Percentiles rank a stretch among this genome's conserved stretches.
These are phyloP conservation scores for Psittacula echo DNA, from an alignment of 2,797 vertebrate species.

Conservation along the genomic window DNA sequence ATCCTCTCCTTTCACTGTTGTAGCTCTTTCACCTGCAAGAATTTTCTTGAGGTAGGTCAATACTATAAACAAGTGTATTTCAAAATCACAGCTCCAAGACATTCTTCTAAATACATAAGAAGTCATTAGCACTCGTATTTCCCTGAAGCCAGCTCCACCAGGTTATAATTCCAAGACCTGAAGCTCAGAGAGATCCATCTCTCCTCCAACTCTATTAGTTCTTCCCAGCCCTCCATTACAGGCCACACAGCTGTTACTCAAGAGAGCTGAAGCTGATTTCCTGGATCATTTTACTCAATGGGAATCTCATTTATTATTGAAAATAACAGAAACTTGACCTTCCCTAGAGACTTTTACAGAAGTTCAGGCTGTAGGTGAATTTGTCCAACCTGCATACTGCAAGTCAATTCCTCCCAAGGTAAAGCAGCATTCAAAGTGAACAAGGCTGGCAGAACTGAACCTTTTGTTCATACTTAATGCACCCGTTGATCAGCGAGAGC, in stretches of 20 bases:
- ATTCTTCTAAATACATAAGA: not conserved
- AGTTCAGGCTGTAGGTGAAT: conserved; percentile 46
- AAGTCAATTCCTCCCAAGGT: conserved; percentile 37
- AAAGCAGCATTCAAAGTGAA: conserved; percentile 35
- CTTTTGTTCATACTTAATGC: conserved; percentile 57
- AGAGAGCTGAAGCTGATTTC: conserved; percentile 20
- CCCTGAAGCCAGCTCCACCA: not conserved
- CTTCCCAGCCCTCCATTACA: conserved; percentile 2
- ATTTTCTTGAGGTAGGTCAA: not conserved
- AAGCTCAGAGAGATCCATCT: not conserved
- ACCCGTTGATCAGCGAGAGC: conserved; percentile 16
- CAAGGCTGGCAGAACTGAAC: not conserved
- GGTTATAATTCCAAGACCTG: not conserved
- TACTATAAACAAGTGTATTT: not conserved
- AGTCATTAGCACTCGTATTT: not conserved
- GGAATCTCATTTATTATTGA: conserved; percentile 70
- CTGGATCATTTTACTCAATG: conserved; percentile 57
- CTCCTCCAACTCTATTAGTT: not conserved
- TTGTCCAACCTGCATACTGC: conserved; percentile 32
- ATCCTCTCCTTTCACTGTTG: not conserved
- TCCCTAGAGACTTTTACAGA: conserved; percentile 47
- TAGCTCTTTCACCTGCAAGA: not conserved
- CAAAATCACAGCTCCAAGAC: not conserved
- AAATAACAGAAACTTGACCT: conserved; percentile 59
- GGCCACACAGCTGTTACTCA: not conserved